Evolutionary conservation across 2,888 invertebrate species (phyloP), one percentile per base, ranked within the genome.

Genomic region (Tetanocera ferruginea): DNA sequence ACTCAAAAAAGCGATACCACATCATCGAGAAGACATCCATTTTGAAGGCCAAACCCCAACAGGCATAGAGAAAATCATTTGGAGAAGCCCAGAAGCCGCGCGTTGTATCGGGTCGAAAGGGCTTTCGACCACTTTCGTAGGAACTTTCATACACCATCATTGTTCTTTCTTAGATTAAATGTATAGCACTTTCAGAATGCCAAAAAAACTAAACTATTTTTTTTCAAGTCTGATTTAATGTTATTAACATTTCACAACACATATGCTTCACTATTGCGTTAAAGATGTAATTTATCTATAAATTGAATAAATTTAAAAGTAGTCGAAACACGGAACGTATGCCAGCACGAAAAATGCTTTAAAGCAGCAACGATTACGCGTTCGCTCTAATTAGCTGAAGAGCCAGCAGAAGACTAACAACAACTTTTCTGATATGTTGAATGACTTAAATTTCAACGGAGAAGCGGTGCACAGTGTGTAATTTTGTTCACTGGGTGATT

Each of bases 1-100:
- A 94, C 81, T 94, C 94, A 51, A 96, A 93, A 85, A 95, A 94
- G 67, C 76, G 72, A 17, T 71, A 62, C 77, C 79, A 81, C 43
- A 73, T 60, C 55, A 80, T 52, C n/a, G 78, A 74, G 96, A 95
- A 72, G 95, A 90, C 8, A 81, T 95, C 95, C 78, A 95, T 92
- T 66, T 95, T 95, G 62, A 96, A 94, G 2, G 95, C 94, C 82
- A 95, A 94, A 2, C 95, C 95, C 69, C 95, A 92, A 84, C 95
- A 95, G 69, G 95, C 94, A 77, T 95, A 91, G 34, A 96, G 90
- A 87, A 95, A 96, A 87, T 96, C 96, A 60, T 92, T 90, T 87
- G 94, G 94, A 79, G 91, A 93, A 66, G 91, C 93, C 95, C 95
- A 95, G 82, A 92, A 92, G 55, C 94, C 95, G 60, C 92, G 88